Conservation (phyloP, 2,888 invertebrate genomes). For the Empis livida region DNA sequence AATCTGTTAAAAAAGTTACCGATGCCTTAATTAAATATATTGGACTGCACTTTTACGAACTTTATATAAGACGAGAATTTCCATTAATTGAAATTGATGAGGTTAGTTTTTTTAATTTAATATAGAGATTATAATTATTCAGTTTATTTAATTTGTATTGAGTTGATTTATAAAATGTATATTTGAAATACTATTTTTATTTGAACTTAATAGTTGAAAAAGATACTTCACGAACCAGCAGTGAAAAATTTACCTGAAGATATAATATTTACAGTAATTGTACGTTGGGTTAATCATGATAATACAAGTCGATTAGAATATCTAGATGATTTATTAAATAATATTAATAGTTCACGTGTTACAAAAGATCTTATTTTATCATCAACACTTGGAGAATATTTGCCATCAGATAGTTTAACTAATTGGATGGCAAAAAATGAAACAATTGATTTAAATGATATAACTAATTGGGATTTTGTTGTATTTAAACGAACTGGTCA, state of each 20-base stretch:
- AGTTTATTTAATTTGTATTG: not conserved
- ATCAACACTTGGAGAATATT: not conserved
- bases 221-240: conserved; percentile 1
- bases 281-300: conserved; percentile 11
- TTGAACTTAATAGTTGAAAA: not conserved
- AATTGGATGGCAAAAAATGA: conserved; percentile 2
- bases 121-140: not conserved
- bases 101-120: conserved; percentile 2
- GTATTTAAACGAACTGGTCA: conserved; percentile 6
- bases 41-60: conserved; percentile 9
- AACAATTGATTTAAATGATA: conserved; percentile 1
- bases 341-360: conserved; percentile 6
- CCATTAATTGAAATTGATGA: conserved; percentile 11
- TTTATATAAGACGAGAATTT: conserved; percentile 9
- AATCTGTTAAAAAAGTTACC: conserved; percentile 8
- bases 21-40: conserved; percentile 8
- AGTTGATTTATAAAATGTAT: too few species aligned
- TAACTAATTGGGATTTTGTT: conserved; percentile 5
- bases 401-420: not conserved
- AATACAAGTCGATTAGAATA: conserved; percentile 5
- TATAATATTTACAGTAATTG: conserved; percentile 4
- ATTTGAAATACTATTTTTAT: not conserved
- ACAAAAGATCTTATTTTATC: conserved; percentile 8
- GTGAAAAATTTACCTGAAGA: conserved; percentile 2
- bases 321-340: conserved; percentile 8